Evolutionary conservation across 2,888 invertebrate species (phyloP), one percentile per base, ranked within the genome.

Genomic region (Drosophila koepferae): DNA sequence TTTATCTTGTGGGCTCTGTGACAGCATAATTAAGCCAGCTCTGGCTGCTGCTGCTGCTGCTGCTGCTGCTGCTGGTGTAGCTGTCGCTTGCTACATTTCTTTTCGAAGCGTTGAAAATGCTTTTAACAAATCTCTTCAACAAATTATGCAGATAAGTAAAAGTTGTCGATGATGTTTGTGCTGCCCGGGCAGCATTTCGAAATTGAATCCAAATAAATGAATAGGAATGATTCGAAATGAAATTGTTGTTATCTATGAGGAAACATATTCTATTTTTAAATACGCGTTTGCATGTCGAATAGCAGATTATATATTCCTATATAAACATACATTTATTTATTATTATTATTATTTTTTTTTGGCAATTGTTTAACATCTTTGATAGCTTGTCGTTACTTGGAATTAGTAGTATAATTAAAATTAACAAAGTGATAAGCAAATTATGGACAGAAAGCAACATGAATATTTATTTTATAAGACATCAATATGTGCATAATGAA

Each of bases 11-110:
- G 78, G 78, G 84, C 77, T 70, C 84, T 80, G 72, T 87, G 90
- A 89, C 87, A 87, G 87, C 84, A 89, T 84, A 89, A 87, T 87
- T 89, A 90, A 89, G 76, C 71, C 77, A 58, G 58, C 56, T 72
- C 20, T 6, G 2, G 3, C 6, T 79, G 40, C 66, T 60, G 44
- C 12, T 49, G 49, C 3, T 31, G 51, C n/a, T 56, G 40, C 10
- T 77, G 64, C 49, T 48, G 55, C 49, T 69, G 51, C 43, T 44
- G 59, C 12, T 64, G 55, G 23, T 61, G 71, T 80, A 53, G 63
- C 74, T 80, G 74, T 74, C 76, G 72, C 44, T 72, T 54, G 68
- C 18, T 61, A 71, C 65, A 76, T 80, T 78, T 82, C 74, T 77
- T 70, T 77, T 71, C 68, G 69, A 73, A 66, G 68, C 63, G 87